A percentile compares a stretch with the other conserved stretches of the same genome.
Evolutionary conservation across 2,113 vertebrate species (phyloP).

Genomic region (Etheostoma spectabile): DNA sequence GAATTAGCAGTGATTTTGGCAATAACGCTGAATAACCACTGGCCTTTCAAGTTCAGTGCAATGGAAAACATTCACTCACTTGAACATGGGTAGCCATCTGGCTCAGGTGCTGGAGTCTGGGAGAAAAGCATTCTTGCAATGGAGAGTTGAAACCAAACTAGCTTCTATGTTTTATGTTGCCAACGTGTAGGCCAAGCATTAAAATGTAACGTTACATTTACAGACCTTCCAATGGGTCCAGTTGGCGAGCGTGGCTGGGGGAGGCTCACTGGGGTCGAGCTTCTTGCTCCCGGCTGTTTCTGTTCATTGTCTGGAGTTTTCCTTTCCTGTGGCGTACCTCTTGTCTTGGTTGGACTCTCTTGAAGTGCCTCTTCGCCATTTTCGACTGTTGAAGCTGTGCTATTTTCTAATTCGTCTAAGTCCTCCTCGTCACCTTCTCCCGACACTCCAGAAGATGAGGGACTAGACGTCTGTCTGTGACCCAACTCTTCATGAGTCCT

Average conservation of each 20-base stretch:
- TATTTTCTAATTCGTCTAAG: constrained; percentile 36
- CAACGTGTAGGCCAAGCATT: not conserved
- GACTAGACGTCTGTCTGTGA: constrained; percentile 59
- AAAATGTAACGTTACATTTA: not conserved
- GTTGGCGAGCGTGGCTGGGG: constrained; percentile 47
- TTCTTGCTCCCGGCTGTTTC: constrained; percentile 48
- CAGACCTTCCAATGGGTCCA: constrained; percentile 78
- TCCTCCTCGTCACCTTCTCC: constrained; percentile 63
- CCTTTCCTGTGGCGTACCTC: constrained; percentile 63
- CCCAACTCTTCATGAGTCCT: constrained; percentile 57
- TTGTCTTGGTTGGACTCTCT: constrained; percentile 60
- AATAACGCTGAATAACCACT: not conserved
- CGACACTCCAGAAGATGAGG: constrained; percentile 71
- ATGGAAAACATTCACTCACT: constrained; percentile 1
- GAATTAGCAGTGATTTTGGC: not conserved
- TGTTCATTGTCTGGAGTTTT: constrained; percentile 67
- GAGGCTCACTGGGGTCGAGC: constrained; percentile 63
- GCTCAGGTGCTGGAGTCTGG: not conserved
- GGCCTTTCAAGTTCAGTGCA: constrained; percentile 9
- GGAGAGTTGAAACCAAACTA: not conserved
- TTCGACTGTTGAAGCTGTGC: constrained; percentile 39
- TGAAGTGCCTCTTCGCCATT: constrained; percentile 58
- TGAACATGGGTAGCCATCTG: not conserved
- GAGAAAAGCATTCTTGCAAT: not conserved
- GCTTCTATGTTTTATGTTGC: not conserved